Conservation (phyloP, 2,113 vertebrate genomes). For the Nesoenas mayeri region DNA sequence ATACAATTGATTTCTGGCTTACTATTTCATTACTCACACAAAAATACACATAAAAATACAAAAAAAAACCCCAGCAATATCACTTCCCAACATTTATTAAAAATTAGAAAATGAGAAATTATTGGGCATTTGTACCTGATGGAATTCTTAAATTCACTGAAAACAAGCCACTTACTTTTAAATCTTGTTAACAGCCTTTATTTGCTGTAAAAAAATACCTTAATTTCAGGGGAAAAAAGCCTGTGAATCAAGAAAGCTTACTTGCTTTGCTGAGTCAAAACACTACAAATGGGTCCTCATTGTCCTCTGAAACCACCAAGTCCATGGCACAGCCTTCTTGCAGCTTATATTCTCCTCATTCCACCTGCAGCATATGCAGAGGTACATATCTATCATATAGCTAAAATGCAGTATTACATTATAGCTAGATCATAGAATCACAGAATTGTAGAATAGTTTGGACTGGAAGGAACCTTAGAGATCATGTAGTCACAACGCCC, state of each 20-base stretch:
- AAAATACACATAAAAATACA: background rate
- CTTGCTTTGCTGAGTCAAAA: background rate
- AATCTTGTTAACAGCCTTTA: background rate
- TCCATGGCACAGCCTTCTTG: background rate
- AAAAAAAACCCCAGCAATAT: background rate
- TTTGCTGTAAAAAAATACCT: background rate
- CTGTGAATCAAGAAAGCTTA: background rate
- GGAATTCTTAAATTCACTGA: background rate
- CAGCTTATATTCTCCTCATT: background rate
- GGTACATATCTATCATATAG: background rate
- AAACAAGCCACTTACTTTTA: background rate
- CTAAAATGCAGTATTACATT: background rate
- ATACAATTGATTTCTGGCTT: background rate
- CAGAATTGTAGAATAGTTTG: too few relatives aligned
- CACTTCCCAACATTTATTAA: background rate
- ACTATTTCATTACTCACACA: background rate
- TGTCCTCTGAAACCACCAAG: background rate
- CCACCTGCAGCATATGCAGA: background rate
- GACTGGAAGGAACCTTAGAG: too few relatives aligned
- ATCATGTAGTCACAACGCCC: too few relatives aligned
- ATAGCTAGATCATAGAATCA: background rate
- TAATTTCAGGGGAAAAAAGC: background rate
- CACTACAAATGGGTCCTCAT: background rate
- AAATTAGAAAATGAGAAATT: background rate
- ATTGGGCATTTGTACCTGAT: background rate